Evolutionary conservation across 2,888 invertebrate species (phyloP).

Genomic region (Megamerina dolium): DNA sequence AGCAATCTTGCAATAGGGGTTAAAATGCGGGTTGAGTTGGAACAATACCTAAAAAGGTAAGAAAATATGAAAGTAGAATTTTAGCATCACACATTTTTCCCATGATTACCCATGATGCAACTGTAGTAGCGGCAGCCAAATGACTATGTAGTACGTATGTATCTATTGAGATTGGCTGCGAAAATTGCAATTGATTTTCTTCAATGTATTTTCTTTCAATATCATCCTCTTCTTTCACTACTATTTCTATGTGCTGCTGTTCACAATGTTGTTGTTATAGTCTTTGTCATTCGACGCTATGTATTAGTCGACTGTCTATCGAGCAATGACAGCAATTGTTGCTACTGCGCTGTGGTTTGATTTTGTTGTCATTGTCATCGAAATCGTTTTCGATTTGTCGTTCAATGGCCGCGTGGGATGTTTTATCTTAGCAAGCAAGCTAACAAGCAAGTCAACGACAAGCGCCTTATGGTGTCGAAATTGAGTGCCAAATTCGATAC

Average conservation of each 20-base stretch:
- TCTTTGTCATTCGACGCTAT: not conserved
- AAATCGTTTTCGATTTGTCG: slow-evolving; percentile 28
- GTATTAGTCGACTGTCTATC: not conserved
- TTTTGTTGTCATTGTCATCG: slow-evolving; percentile 25
- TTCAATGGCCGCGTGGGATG: slow-evolving; percentile 5
- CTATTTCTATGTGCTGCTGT: not conserved
- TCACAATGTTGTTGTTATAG: slow-evolving; percentile 11
- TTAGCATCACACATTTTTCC: not conserved
- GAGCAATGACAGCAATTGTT: slow-evolving; percentile 4
- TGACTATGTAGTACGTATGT: no score
- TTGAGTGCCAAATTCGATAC: no score
- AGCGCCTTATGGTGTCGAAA: no score
- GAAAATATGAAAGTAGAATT: not conserved
- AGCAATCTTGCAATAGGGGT: no score
- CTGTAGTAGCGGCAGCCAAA: no score
- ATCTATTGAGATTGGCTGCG: no score
- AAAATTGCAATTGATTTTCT: slow-evolving; percentile 18
- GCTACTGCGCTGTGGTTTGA: not conserved
- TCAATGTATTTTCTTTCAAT: slow-evolving; percentile 13
- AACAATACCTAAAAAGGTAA: no score
- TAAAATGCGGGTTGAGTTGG: no score
- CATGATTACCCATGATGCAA: no score
- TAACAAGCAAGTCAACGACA: no score
- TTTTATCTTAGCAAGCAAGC: not conserved
- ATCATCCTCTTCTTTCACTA: slow-evolving; percentile 6